Base-by-base conservation (phyloP, 2,113 vertebrate genomes). In the Epinephelus fuscoguttatus region DNA sequence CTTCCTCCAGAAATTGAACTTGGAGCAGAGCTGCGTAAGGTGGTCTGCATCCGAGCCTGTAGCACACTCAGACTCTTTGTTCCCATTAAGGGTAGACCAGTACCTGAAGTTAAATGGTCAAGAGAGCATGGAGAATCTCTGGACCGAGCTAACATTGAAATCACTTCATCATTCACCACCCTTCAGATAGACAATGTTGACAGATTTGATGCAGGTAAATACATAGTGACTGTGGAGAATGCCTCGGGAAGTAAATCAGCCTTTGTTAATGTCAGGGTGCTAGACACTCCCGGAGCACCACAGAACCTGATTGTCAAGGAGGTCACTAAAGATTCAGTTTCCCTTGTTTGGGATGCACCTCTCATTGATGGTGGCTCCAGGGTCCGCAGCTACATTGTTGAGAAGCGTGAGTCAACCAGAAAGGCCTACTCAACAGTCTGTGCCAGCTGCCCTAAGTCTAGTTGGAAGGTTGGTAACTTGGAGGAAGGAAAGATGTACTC, bases 321-420 rank as follows among this genome's bases (percentile, higher is more conserved):
- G 89, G 94, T 99, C 88, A 97, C 97, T 18, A 98, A 96, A 93
- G 96, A 97, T 86, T 99, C 98, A 45, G 98, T 98, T 72, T 98
- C 96, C 15, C 89, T 99, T 10, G 96, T 96, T 30, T 99, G 98
- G 98, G 98, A 99, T 60, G 96, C 98, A 78, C 98, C 98, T 61
- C 91, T 99, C 49, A 95, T 99, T 88, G 98, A 99, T 61, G 98
- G 98, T 75, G 98, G 98, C 15, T 97, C 98, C 64, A 98, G 98
- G 95, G 96, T 98, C 87, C 98, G 97, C 71, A 99, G 96, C 92
- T 99, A 99, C 60, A 96, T 99, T 53, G 96, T 99, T 84, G 98
- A 99, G 95, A 99, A 99, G 87, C 97, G 98, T 70, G 98, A 99
- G 90, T 98, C 98, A 33, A 97, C 96, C 84, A 97, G 98, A 94